Evolutionary conservation across 2,888 invertebrate species (phyloP).

Genomic region (Autographa gamma): DNA sequence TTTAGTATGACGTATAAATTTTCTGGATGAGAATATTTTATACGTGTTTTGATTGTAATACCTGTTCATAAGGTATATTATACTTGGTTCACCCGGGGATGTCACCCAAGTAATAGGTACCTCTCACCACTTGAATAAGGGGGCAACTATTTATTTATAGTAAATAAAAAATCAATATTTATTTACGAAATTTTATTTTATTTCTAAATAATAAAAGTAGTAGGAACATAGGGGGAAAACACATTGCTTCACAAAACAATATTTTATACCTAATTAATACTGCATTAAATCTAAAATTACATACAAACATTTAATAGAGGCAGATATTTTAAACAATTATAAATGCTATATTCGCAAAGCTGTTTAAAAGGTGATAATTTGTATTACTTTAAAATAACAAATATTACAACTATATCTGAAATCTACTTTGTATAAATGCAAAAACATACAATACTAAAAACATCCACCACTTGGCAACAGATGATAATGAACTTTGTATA

Average conservation of each 20-base stretch:
- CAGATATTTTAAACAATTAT: background rate
- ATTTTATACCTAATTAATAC: conserved; percentile 49
- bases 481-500: conserved; percentile 23
- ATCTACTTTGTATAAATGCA: conserved; percentile 45
- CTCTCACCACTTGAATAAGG: background rate
- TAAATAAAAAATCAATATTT: conserved; percentile 22
- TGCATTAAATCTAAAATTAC: conserved; percentile 31
- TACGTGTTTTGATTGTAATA: too few relatives aligned
- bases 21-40: too few relatives aligned
- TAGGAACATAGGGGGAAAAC: conserved; percentile 52
- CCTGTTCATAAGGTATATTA: too few relatives aligned
- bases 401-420: conserved; percentile 14
- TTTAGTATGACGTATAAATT: too few relatives aligned
- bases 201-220: conserved; percentile 37
- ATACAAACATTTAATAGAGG: background rate
- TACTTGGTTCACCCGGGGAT: too few relatives aligned
- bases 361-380: background rate
- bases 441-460: conserved; percentile 40
- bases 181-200: conserved; percentile 11
- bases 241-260: conserved; percentile 31
- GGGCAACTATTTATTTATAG: background rate
- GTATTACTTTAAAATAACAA: conserved; percentile 9
- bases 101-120: too few relatives aligned
- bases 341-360: background rate
- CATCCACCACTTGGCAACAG: conserved; percentile 33